Evolutionary conservation across 2,888 invertebrate species (phyloP), one percentile per base, ranked within the genome.

Genomic region (Drosophila paranaensis): DNA sequence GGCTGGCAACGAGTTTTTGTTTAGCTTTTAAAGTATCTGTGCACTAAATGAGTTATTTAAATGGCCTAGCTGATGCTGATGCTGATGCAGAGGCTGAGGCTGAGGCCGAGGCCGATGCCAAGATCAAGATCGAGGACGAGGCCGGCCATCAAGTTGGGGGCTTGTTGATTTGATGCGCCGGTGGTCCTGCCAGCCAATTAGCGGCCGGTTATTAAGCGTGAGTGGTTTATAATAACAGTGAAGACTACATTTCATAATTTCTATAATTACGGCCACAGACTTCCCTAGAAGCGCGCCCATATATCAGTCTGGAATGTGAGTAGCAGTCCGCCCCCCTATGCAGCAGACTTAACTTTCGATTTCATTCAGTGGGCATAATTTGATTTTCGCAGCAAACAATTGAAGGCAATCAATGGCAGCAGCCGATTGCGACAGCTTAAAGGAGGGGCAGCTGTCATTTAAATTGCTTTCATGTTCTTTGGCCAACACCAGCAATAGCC

Each of bases 41-140:
- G 68, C 66, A 70, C 86, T 86, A 86, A 86, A 88, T 86, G 87
- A 86, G 88, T 86, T 88, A 88, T 88, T 86, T 88, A 88, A 86
- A 88, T 86, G 84, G 81, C 70, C 60, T 62, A 48, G 57, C 40
- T 50, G 60, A 6, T 42, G 50, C 56, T 30, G 25, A 16, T 58
- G 51, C 42, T 53, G 14, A 14, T 30, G 9, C 6, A 2, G 20
- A 20, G 20, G 20, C 20, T 1, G 20, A 20, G 51, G 57, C 40
- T 50, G 60, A 6, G 42, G 50, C 56, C 37, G 25, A 16, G 61
- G 51, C 42, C 60, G 14, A 14, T 30, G 9, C 6, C 33, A 20
- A 74, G 73, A 57, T 39, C 60, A 65, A 60, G 76, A 53, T 42
- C 58, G 74, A 56, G 73, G 51, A 39, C 33, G 64, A 40, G 57